phyloP scores from a whole-genome alignment of 2,113 vertebrate genomes.

The Sarotherodon lohbergeri region DNA sequence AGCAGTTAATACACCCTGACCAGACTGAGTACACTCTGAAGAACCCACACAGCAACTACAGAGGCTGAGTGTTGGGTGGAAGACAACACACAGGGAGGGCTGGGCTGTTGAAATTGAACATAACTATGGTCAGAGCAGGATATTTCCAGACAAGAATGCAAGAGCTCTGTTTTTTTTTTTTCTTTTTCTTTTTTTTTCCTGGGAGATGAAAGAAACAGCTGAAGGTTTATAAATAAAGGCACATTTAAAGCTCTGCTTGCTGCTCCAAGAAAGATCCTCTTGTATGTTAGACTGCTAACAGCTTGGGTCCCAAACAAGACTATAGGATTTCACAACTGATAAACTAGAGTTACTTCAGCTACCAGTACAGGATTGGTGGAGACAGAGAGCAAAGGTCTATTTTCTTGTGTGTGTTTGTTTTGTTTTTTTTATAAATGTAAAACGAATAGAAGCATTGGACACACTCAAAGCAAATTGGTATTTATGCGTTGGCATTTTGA shows the following conservation, averaged over 20 bases:
- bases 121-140: conserved; percentile 73
- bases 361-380: neutral
- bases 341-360: conserved; percentile 17
- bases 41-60: neutral
- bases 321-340: conserved; percentile 50
- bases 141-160: conserved; percentile 78
- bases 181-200: neutral
- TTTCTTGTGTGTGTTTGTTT: neutral
- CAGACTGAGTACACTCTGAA: neutral
- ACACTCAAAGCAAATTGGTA: neutral
- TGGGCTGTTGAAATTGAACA: conserved; percentile 67
- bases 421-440: neutral
- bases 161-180: conserved; percentile 44
- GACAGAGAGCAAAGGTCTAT: neutral
- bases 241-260: conserved; percentile 68
- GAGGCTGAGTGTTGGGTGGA: neutral
- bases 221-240: conserved; percentile 77
- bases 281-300: conserved; percentile 56
- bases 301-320: conserved; percentile 40
- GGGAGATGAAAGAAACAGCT: conserved; percentile 77
- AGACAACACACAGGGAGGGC: conserved; percentile 19
- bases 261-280: conserved; percentile 64
- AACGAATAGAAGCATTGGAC: neutral
- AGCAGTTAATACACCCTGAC: neutral
- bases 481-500: neutral